Base-by-base conservation (phyloP, 2,888 invertebrate species). In the Amblyjoppa fuscipennis region DNA sequence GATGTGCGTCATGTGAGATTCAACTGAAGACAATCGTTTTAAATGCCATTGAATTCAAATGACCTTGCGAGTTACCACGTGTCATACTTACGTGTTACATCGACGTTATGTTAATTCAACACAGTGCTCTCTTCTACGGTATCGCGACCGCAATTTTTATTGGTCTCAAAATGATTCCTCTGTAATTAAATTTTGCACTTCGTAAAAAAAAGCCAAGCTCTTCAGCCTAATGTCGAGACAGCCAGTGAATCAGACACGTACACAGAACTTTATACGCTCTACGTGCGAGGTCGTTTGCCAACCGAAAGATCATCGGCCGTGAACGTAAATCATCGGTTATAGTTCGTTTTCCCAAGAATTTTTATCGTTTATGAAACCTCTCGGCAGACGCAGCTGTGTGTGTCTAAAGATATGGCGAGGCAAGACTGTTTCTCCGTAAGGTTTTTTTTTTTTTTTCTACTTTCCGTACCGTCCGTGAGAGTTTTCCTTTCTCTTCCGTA, bases 211-310 rank as follows among this genome's bases (percentile, higher is more conserved):
- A 16, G 45, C 4, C 45, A 0, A 45, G 16, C 0, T 45, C 45
- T 3, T 45, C 3, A 45, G 45, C 3, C 45, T 16, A 49, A 16
- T 16, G 20, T 56, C 53, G 7, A 56, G 53, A 20, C 53, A 4
- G 13, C 3, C 0, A 49, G 45, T 9, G 9, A 56, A 56, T 56
- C 25, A 56, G 61, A 61, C 13, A 16, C 11, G 61, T 31, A 31
- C 11, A 31, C 13, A 31, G 31, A 31, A 61, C 53, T 25, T 25
- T 56, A 61, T 31, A 25, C 11, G 53, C 28, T 4, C 31, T 16
- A 31, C 61, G 61, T 61, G 61, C 61, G 11, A 31, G 28, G 61
- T 28, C 5, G 61, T 66, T 66, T 66, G 66, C n/a, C 38, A 66
- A 64, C 59, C 3, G 64, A 66, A 38, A 34, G 66, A 41, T 66